Evolutionary conservation across 2,113 vertebrate species (phyloP), one percentile per base, ranked within the genome.

Genomic region (Sturnira hondurensis): DNA sequence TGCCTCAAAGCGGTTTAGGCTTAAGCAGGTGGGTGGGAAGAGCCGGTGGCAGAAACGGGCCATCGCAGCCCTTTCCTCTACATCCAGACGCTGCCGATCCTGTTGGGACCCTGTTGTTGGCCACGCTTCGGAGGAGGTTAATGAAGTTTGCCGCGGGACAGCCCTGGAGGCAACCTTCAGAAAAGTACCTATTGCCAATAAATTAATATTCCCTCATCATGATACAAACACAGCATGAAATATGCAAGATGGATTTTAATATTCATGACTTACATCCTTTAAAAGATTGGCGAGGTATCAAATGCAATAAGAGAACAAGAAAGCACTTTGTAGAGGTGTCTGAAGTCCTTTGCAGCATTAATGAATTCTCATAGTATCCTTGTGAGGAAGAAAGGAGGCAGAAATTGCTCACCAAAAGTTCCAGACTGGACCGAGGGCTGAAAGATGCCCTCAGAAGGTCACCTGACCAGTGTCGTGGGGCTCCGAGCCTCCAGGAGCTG

Each of bases 191-290:
- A 74, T 82, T 91, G 89, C 74, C 4, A 52, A 65, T 54, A 95
- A 85, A 84, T 94, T 80, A 80, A 83, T 86, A 95, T 81, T 96
- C 94, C 84, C 83, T 91, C 50, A 70, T 87, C 93, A 84, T 5
- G 86, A 89, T 70, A 84, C 91, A 83, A 96, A 91, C 28, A 74
- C 91, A 96, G 81, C 50, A 96, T 97, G 93, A 94, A 91, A 87
- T 93, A 96, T 94, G 86, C 91, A 97, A 43, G 89, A 56, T 43
- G 14, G 43, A 84, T 87, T 93, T 97, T 94, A 93, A 96, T 97
- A 97, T 93, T 96, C 89, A 93, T 71, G 78, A 91, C 77, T 89
- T 58, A 70, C 38, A 81, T 76, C 81, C 94, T 93, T 91, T 70
- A 83, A 83, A 89, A 93, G 91, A 89, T 50, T 58, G 94, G 73